Percentiles rank a stretch among this genome's conserved stretches.
These are phyloP conservation scores for Notiomystis cincta DNA, from an alignment of 2,113 vertebrate species.

Conservation along the genomic window DNA sequence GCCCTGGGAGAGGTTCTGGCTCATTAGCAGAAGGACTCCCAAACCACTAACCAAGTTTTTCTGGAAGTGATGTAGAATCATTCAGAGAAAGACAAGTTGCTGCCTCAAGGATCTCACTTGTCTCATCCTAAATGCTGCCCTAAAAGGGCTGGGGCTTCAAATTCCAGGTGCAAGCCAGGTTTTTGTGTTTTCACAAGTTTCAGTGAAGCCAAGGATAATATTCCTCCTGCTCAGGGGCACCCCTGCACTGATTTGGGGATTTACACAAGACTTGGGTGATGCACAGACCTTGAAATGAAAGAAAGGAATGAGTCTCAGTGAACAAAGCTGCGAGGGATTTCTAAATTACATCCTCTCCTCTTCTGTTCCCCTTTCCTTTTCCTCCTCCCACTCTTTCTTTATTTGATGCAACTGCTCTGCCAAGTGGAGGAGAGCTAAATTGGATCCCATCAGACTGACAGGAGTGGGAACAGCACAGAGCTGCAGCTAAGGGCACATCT, in stretches of 20 bases:
- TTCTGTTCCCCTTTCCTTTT: neutral
- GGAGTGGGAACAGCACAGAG: neutral
- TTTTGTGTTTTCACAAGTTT: neutral
- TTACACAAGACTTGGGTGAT: neutral
- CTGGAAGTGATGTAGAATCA: neutral
- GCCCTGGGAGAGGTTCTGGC: neutral
- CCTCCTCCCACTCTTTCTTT: neutral
- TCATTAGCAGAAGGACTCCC: constrained; percentile 13
- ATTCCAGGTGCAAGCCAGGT: neutral
- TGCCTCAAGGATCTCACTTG: neutral
- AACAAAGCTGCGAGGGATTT: neutral
- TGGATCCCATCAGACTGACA: neutral
- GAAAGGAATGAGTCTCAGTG: neutral
- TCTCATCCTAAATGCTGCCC: neutral
- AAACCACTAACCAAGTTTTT: neutral
- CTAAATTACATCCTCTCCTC: neutral
- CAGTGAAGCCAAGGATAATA: neutral
- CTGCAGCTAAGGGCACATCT: neutral
- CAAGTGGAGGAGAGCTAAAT: neutral
- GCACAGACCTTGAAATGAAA: neutral
- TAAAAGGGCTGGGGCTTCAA: neutral
- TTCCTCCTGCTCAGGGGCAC: neutral
- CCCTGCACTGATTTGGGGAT: neutral
- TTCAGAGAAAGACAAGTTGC: neutral
- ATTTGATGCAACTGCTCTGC: neutral